These are phyloP conservation scores for Smittia sp. DNA, from an alignment of 2,888 invertebrate species.

Conservation along the genomic window DNA sequence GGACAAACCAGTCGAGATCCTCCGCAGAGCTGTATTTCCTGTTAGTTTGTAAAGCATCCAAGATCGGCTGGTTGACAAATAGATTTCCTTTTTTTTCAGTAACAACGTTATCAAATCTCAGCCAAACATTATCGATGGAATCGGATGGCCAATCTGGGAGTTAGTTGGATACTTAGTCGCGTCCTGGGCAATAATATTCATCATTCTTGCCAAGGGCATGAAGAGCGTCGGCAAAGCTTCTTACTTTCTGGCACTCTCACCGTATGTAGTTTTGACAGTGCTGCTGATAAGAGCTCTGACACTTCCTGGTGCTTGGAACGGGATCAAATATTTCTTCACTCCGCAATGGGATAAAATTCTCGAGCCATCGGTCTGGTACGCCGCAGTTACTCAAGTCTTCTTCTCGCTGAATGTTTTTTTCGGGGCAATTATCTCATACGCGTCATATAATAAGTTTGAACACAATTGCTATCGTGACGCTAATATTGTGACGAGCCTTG, in stretches of 20 bases:
- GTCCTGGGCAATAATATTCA: constrained; percentile 57
- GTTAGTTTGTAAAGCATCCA: no score
- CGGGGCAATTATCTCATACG: constrained; percentile 62
- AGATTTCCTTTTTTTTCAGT: constrained; percentile 49
- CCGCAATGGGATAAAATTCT: constrained; percentile 65
- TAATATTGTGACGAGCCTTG: constrained; percentile 57
- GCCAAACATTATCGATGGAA: constrained; percentile 56
- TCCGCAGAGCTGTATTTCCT: constrained; percentile 54
- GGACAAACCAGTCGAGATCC: constrained; percentile 44
- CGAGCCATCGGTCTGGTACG: constrained; percentile 63
- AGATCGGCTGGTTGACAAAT: background rate
- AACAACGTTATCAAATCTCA: constrained; percentile 57
- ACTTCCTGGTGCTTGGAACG: constrained; percentile 60
- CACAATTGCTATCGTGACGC: constrained; percentile 60
- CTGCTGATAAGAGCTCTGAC: constrained; percentile 63
- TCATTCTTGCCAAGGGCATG: constrained; percentile 58
- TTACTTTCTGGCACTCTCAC: constrained; percentile 71
- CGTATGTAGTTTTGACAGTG: constrained; percentile 64
- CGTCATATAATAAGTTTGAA: constrained; percentile 61
- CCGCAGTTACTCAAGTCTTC: constrained; percentile 64
- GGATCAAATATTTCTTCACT: constrained; percentile 63
- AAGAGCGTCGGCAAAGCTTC: constrained; percentile 67
- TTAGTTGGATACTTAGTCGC: constrained; percentile 54
- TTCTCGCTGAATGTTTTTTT: constrained; percentile 56
- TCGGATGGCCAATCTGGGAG: constrained; percentile 59